These are phyloP conservation scores for Bombus difficillimus DNA, from an alignment of 1,140 invertebrate species.

Conservation along the genomic window DNA sequence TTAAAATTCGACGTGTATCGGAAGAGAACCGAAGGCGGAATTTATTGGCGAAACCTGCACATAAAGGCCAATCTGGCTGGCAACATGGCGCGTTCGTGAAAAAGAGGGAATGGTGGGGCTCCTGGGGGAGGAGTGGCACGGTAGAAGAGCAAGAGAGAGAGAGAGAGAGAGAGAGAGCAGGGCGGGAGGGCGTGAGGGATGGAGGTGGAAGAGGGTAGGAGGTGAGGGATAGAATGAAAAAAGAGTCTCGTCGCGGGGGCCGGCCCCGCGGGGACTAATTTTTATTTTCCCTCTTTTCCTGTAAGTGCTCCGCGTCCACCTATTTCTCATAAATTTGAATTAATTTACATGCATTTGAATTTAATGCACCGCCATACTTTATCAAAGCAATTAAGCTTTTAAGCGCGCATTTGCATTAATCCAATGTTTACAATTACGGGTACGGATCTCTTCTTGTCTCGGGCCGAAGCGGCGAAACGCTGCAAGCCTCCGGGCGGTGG, in stretches of 20 bases:
- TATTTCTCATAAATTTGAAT: conserved; percentile 84
- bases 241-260: conserved; percentile 78
- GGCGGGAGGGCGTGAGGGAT: conserved; percentile 33
- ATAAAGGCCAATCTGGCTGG: conserved; percentile 73
- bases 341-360: conserved; percentile 84
- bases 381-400: conserved; percentile 84
- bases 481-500: not conserved
- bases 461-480: not conserved
- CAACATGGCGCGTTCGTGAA: conserved; percentile 81
- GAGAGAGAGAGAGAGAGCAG: conserved; percentile 21
- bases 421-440: conserved; percentile 83
- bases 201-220: conserved; percentile 37
- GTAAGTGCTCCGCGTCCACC: conserved; percentile 82
- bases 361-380: conserved; percentile 82
- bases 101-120: conserved; percentile 65
- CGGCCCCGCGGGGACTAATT: conserved; percentile 82
- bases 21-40: conserved; percentile 60
- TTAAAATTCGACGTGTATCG: conserved; percentile 70
- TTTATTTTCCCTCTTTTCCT: conserved; percentile 81
- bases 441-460: conserved; percentile 53
- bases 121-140: conserved; percentile 15
- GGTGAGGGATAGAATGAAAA: conserved; percentile 62
- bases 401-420: conserved; percentile 84
- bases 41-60: conserved; percentile 65
- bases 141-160: conserved; percentile 63